phyloP scores from a whole-genome alignment of 1,140 invertebrate genomes.

The Pachyrhynchus sulphureomaculatus region DNA sequence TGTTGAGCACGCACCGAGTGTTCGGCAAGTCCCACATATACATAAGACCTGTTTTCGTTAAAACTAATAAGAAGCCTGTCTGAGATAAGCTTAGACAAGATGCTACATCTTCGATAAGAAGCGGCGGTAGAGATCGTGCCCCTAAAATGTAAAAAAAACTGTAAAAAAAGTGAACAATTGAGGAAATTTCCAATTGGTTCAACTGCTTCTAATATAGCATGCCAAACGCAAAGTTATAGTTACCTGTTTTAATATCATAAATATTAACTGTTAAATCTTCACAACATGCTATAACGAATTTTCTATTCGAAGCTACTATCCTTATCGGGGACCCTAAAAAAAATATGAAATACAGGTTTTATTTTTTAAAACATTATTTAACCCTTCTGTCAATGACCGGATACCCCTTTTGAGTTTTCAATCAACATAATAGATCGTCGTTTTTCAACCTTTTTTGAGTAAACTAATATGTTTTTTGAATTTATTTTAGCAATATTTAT shows the following conservation, averaged over 20 bases:
- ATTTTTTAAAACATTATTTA: constrained; percentile 1
- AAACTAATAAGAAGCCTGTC: constrained; percentile 43
- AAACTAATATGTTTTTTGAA: too few relatives aligned
- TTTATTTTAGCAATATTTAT: too few relatives aligned
- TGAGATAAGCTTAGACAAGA: constrained; percentile 45
- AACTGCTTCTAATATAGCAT: too few relatives aligned
- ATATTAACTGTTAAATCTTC: constrained; percentile 48
- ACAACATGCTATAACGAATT: constrained; percentile 46
- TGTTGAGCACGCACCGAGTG: constrained; percentile 41
- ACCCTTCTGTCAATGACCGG: too few relatives aligned
- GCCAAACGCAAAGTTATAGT: too few relatives aligned
- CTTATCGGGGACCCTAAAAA: constrained; percentile 46
- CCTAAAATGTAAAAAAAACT: not conserved
- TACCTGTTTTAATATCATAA: constrained; percentile 45
- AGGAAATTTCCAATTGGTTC: too few relatives aligned
- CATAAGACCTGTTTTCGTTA: constrained; percentile 50
- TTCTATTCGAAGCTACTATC: constrained; percentile 43
- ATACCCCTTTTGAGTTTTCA: too few relatives aligned
- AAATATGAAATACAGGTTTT: constrained; percentile 16
- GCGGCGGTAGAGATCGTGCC: constrained; percentile 42
- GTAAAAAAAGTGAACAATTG: too few relatives aligned
- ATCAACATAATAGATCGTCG: too few relatives aligned
- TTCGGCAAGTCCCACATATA: constrained; percentile 49
- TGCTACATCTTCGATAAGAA: constrained; percentile 46
- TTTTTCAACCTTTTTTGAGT: too few relatives aligned